Conservation (phyloP, 2,888 invertebrate genomes). For the Lasioglossum marginatum region DNA sequence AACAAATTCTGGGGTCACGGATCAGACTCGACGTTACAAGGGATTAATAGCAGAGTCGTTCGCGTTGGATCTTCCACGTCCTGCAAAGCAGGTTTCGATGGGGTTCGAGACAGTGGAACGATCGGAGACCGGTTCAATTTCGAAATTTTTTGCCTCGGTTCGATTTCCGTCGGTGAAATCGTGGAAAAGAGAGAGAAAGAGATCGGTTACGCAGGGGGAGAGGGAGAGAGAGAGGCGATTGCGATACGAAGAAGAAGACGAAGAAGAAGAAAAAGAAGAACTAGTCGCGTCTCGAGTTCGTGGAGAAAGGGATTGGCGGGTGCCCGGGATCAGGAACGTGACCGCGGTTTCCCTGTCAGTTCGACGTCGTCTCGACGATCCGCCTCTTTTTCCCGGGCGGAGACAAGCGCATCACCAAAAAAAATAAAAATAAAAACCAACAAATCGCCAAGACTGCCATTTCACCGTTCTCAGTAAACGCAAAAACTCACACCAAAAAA, state of each 20-base stretch:
- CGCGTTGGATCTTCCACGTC: not conserved
- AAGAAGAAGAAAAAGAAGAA: conserved; percentile 18
- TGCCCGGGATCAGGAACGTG: conserved; percentile 26
- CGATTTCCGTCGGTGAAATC: not conserved
- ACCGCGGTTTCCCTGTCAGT: conserved; percentile 44
- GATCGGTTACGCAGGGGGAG: not conserved
- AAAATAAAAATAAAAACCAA: not conserved
- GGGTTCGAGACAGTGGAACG: not conserved
- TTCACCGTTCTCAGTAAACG: conserved; percentile 58
- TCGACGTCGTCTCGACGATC: conserved; percentile 59
- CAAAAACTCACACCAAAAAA: not conserved
- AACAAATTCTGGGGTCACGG: not conserved
- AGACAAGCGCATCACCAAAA: conserved; percentile 38
- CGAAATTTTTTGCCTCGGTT: not conserved
- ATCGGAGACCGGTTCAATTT: not conserved
- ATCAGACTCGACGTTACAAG: not conserved
- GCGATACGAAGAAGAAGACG: conserved; percentile 15
- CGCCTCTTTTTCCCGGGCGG: conserved; percentile 51
- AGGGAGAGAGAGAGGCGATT: conserved; percentile 21
- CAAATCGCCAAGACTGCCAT: conserved; percentile 67
- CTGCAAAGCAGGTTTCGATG: not conserved
- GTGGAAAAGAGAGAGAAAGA: not conserved
- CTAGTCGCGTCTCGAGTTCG: conserved; percentile 13
- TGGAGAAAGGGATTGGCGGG: conserved; percentile 50
- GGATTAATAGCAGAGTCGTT: not conserved